Evolutionary conservation across 1,140 invertebrate species (phyloP), one percentile per base, ranked within the genome.

Genomic region (Solenopsis invicta): DNA sequence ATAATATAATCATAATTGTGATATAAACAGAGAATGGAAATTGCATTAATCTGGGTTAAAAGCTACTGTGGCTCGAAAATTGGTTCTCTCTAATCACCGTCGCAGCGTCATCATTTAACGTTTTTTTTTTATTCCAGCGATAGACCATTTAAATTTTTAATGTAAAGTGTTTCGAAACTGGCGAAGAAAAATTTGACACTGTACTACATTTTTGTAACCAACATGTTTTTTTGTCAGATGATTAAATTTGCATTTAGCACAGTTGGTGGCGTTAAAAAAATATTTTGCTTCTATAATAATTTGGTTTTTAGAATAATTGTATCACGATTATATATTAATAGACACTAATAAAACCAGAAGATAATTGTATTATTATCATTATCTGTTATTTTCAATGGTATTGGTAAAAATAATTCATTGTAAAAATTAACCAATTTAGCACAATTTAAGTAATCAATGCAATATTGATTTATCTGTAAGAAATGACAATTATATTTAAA

Each of bases 131-230:
- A 21, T 29, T 6, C 4, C 4, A 13, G 2, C 9, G 16, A 16
- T 10, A 9, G 21, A 54, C 18, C n/a, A 24, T 37, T 62, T 45
- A 37, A 48, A 69, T 69, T 66, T 78, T 45, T 45, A 45, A 76
- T 61, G 13, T 29, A 2, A 64, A 45, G 24, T 1, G 21, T 2
- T 80, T 37, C 2, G 41, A 54, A 69, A 52, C 1, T 45, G 18
- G 1, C 48, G 5, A 24, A 48, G 18, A 29, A 50, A 77, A 45
- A 34, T 66, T 34, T 34, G 12, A 66, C 64, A 64, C 18, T 59
- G 2, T 64, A n/a, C 64, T 48, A 41, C n/a, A 67, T 41, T 48
- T 77, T 77, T n/a, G 1, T 1, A 66, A 48, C 34, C 6, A 41
- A 56, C 0, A 6, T 12, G 13, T 54, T 74, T 16, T 3, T 37